phyloP scores from a whole-genome alignment of 2,888 invertebrate species.

The Galeruca laticollis region DNA sequence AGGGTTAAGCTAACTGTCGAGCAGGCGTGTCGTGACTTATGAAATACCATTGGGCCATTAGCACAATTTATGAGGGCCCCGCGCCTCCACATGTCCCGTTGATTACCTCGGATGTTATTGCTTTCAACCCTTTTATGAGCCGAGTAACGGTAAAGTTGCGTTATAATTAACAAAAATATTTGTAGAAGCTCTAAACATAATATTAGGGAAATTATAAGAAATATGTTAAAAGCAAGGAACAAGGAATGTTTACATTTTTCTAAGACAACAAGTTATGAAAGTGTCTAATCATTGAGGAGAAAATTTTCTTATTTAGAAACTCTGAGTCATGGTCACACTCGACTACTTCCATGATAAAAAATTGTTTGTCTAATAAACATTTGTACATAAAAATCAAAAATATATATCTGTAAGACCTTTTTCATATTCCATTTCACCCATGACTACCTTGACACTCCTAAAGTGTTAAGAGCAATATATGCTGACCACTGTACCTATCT shows the following conservation, averaged over 20 bases:
- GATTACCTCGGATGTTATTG: slow-evolving; percentile 39
- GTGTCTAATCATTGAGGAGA: no score
- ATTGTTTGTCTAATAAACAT: no score
- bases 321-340: no score
- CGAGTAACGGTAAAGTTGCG: slow-evolving; percentile 8
- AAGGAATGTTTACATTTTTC: no score
- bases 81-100: slow-evolving; percentile 8
- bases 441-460: no score
- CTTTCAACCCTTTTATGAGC: slow-evolving; percentile 29
- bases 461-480: no score
- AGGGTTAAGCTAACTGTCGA: slow-evolving; percentile 40
- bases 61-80: slow-evolving; percentile 62
- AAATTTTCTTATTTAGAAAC: no score
- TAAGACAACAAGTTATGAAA: neutral
- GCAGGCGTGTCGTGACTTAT: slow-evolving; percentile 53
- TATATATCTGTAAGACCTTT: no score
- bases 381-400: no score
- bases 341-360: no score
- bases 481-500: no score
- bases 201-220: slow-evolving; percentile 2
- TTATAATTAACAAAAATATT: slow-evolving; percentile 26
- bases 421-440: no score
- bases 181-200: slow-evolving; percentile 10
- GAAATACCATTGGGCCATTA: slow-evolving; percentile 67
- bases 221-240: neutral